phyloP scores from a whole-genome alignment of 1,140 invertebrate species.

The Drosophila azteca region DNA sequence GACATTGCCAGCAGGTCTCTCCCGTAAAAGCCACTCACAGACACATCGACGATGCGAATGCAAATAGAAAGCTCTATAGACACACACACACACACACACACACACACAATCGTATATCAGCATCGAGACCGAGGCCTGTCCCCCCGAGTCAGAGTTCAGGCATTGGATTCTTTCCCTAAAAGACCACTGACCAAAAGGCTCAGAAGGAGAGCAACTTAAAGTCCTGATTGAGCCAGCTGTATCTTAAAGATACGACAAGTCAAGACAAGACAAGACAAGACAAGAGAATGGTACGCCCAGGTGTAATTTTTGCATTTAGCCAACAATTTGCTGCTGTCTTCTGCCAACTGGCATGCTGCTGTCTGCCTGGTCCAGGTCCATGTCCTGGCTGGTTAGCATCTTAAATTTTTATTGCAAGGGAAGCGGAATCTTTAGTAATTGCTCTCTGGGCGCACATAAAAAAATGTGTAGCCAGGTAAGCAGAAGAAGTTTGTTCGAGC shows the following conservation, averaged over 20 bases:
- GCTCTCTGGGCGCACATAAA: constrained; percentile 76
- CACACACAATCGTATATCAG: constrained; percentile 67
- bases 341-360: constrained; percentile 8
- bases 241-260: constrained; percentile 28
- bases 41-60: constrained; percentile 49
- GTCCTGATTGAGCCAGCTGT: background rate
- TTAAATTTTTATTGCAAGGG: constrained; percentile 79
- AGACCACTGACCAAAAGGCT: constrained; percentile 21
- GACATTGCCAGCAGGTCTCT: constrained; percentile 61
- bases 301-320: constrained; percentile 78
- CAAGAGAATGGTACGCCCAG: constrained; percentile 57
- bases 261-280: constrained; percentile 8
- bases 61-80: constrained; percentile 67
- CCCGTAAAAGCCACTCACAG: constrained; percentile 68
- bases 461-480: constrained; percentile 80
- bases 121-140: constrained; percentile 38
- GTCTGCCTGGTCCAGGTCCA: constrained; percentile 7
- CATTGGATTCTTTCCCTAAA: constrained; percentile 5
- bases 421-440: constrained; percentile 76
- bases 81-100: constrained; percentile 45
- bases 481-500: constrained; percentile 61
- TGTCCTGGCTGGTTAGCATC: constrained; percentile 47
- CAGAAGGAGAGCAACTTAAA: constrained; percentile 30
- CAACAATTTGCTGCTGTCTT: constrained; percentile 62
- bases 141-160: background rate